phyloP scores from a whole-genome alignment of 2,113 vertebrate species.

The Sinocyclocheilus maitianheensis region DNA sequence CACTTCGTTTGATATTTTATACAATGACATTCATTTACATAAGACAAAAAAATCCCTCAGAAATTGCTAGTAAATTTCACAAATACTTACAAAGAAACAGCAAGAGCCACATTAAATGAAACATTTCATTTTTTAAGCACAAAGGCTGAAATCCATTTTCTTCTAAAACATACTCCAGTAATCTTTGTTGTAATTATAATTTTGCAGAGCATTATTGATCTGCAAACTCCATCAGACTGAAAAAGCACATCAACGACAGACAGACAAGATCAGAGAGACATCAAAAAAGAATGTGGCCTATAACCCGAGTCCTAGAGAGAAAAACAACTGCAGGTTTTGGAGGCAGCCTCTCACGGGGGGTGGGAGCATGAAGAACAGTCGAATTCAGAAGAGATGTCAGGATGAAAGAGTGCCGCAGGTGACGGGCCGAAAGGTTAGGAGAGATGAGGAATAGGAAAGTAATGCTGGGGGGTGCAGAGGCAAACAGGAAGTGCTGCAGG shows the following conservation, averaged over 20 bases:
- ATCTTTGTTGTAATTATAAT: too few relatives aligned
- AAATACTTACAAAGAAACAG: too few relatives aligned
- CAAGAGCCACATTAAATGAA: too few relatives aligned
- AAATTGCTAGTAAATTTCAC: too few relatives aligned
- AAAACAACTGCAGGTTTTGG: slow-evolving; percentile 5
- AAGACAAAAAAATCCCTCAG: too few relatives aligned
- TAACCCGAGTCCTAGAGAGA: neutral
- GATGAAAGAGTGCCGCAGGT: slow-evolving; percentile 30
- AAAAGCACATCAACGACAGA: neutral
- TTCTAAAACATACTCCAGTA: too few relatives aligned
- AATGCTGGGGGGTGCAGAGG: neutral
- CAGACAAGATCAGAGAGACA: neutral
- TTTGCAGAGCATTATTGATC: too few relatives aligned
- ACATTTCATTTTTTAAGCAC: too few relatives aligned
- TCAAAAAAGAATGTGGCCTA: neutral
- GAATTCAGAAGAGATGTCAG: neutral
- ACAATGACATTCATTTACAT: neutral
- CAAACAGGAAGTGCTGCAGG: slow-evolving; percentile 23
- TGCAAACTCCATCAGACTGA: neutral
- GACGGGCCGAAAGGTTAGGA: slow-evolving; percentile 3
- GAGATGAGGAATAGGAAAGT: neutral
- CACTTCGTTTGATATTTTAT: neutral
- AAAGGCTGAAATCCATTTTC: too few relatives aligned
- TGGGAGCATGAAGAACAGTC: neutral
- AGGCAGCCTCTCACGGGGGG: neutral